phyloP scores from a whole-genome alignment of 2,888 invertebrate genomes.

The Phengaris arion region DNA sequence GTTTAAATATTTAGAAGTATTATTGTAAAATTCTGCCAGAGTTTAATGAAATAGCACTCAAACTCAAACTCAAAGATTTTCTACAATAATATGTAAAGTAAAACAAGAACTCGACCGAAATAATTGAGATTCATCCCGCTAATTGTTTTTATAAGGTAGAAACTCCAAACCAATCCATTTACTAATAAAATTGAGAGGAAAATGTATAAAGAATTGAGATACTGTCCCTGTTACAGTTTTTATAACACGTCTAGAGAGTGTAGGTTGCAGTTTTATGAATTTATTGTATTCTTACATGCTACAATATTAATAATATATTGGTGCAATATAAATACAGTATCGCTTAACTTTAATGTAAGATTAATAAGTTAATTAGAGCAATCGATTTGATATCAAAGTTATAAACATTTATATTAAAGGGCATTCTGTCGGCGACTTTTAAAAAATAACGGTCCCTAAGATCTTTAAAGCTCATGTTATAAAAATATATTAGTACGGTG shows the following conservation, averaged over 20 bases:
- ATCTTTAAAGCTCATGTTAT: constrained; percentile 18
- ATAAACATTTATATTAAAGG: constrained; percentile 27
- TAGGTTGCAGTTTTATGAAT: neutral
- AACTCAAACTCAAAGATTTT: no score
- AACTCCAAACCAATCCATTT: neutral
- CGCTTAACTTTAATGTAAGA: constrained; percentile 5
- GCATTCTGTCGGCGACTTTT: constrained; percentile 26
- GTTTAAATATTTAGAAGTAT: no score
- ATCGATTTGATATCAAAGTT: constrained; percentile 25
- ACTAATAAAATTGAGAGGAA: no score
- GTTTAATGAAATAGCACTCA: no score
- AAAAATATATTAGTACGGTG: constrained; percentile 4
- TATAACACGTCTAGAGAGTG: neutral
- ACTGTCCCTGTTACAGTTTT: neutral
- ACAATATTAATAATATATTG: neutral
- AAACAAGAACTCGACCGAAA: no score
- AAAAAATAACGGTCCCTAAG: constrained; percentile 23
- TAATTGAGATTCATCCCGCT: neutral
- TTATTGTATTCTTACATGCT: neutral
- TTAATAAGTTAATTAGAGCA: constrained; percentile 25
- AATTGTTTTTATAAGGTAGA: neutral
- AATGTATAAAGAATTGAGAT: neutral
- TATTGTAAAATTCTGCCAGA: no score
- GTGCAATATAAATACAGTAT: neutral
- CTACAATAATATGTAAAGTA: no score